These are phyloP conservation scores for Sebastes trivittatus DNA, from an alignment of 2,797 vertebrate species.

Conservation along the genomic window DNA sequence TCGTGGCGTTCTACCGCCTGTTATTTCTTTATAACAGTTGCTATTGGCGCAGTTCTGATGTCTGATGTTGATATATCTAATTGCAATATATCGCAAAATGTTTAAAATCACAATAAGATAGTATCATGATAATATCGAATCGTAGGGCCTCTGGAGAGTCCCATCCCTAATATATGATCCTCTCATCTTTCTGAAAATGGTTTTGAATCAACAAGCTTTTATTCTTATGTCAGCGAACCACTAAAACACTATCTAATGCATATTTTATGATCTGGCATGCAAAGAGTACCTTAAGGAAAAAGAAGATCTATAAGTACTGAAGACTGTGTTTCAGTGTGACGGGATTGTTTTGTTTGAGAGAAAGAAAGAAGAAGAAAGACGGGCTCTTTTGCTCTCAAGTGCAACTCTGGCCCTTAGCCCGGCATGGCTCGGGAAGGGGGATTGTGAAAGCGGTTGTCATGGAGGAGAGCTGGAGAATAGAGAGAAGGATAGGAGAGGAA, in stretches of 20 bases:
- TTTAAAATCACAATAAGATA: no score
- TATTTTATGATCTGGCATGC: neutral
- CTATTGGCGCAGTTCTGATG: no score
- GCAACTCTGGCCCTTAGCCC: conserved; percentile 56
- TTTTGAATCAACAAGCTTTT: neutral
- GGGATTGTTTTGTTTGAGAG: conserved; percentile 42
- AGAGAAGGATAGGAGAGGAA: conserved; percentile 31
- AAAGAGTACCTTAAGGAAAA: conserved; percentile 14
- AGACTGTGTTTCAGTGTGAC: conserved; percentile 27
- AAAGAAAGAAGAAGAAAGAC: conserved; percentile 28
- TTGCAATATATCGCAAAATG: no score
- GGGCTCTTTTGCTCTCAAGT: conserved; percentile 31
- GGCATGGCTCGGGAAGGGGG: conserved; percentile 35
- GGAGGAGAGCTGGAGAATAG: conserved; percentile 43
- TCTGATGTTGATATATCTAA: no score
- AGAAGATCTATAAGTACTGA: conserved; percentile 1
- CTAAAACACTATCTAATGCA: neutral
- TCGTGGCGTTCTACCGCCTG: no score
- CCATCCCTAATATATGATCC: neutral
- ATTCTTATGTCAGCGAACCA: neutral
- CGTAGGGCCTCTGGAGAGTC: no score
- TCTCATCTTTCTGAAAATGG: neutral
- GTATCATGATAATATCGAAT: no score
- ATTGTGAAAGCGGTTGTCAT: conserved; percentile 67
- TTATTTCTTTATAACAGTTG: no score